Evolutionary conservation across 2,797 vertebrate genomes (phyloP), one percentile per base, ranked within the genome.

Genomic region (Clarias pachynema): DNA sequence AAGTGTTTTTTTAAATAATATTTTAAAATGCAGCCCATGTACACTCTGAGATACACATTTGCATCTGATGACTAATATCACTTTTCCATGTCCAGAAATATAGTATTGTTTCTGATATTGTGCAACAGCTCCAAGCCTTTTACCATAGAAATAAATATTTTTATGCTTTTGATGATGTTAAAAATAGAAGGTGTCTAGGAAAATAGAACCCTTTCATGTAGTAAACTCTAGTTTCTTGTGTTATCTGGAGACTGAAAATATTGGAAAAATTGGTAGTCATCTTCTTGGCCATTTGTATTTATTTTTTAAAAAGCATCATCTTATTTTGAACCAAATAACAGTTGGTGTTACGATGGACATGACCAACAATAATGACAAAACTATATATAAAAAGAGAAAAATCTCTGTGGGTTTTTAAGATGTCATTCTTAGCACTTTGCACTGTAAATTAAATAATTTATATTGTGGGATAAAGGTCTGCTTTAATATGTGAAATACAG

Each of bases 401-500:
- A 69, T 34, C 37, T 10, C 73, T 77, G 53, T 82, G 31, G 4
- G 44, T 24, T 79, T 79, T 86, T 83, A 79, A 37, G 74, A 83
- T 69, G 81, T 79, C 40, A 63, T 57, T 83, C 57, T 83, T 73
- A 72, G 85, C 85, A 77, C 68, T 88, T 85, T 89, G 85, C 85
- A 88, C 85, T 86, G 85, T 79, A 82, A 82, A 82, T 72, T 62
- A 60, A 78, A 72, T 16, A 77, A 60, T 81, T 86, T 77, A 79
- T 83, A 82, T 53, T 79, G 73, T 66, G 62, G 9, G 44, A 65
- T 56, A 49, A 44, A 29, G 40, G 12, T 83, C 85, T 79, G 68
- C 81, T 80, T 87, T 86, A 83, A 84, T 86, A 86, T 84, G 84
- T 88, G 74, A 87, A 87, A 89, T 90, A 89, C 85, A 90, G 59